Conservation (phyloP, 2,797 vertebrate genomes). For the Prunella strophiata region DNA sequence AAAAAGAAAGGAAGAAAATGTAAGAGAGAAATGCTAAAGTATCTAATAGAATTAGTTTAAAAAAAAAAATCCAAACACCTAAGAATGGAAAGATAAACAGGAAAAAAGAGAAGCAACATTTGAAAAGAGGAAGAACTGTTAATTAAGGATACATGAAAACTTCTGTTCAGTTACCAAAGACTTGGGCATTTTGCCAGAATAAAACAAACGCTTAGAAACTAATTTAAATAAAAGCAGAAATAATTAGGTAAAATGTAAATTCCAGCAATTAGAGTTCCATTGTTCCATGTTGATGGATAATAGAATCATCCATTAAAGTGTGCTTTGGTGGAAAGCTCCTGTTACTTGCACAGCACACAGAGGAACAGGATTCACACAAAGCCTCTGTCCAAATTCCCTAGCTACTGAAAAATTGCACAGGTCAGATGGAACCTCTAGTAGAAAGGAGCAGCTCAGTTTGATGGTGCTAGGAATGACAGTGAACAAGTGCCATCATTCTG, state of each 20-base stretch:
- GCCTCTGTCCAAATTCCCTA: neutral
- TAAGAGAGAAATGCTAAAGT: neutral
- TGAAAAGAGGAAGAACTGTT: neutral
- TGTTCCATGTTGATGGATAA: neutral
- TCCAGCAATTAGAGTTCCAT: neutral
- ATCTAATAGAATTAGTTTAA: neutral
- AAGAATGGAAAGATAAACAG: neutral
- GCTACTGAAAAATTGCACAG: neutral
- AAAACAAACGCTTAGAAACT: conserved; percentile 7
- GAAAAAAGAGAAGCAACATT: neutral
- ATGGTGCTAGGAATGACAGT: neutral
- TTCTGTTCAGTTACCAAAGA: neutral
- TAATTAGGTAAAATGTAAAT: conserved; percentile 23
- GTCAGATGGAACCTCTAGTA: neutral
- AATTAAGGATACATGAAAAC: neutral
- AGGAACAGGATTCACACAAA: neutral
- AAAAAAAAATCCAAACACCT: neutral
- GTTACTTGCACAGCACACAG: neutral
- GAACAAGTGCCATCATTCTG: neutral
- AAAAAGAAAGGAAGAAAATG: neutral
- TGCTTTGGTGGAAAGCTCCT: neutral
- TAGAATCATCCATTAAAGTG: neutral
- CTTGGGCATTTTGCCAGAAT: neutral
- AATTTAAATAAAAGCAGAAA: conserved; percentile 65
- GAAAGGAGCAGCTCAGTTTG: neutral